Evolutionary conservation across 2,888 invertebrate genomes (phyloP).

Genomic region (Drosophila mimetica): DNA sequence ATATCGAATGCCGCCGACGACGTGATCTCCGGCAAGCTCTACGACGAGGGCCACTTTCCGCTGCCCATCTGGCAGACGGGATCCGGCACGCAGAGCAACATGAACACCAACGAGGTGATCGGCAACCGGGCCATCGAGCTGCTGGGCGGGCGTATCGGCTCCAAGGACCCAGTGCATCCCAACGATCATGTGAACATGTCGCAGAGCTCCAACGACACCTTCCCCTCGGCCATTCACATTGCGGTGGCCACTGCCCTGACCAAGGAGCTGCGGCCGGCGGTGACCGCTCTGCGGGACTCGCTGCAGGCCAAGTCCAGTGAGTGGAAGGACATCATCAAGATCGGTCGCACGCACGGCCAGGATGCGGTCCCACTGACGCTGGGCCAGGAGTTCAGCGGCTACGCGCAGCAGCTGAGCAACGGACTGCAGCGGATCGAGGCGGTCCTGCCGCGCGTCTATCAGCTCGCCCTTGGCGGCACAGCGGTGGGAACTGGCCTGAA

Average conservation of each 20-base stretch:
- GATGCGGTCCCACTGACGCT: constrained; percentile 3
- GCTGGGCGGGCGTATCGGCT: not conserved
- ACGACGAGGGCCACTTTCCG: constrained; percentile 8
- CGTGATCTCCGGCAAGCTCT: constrained; percentile 7
- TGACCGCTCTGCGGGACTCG: not conserved
- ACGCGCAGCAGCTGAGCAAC: constrained; percentile 6
- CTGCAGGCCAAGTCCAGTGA: not conserved
- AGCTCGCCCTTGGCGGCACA: not conserved
- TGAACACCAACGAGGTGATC: constrained; percentile 12
- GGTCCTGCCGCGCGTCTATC: constrained; percentile 7
- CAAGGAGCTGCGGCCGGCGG: constrained; percentile 2
- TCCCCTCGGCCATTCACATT: constrained; percentile 12
- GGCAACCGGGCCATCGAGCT: constrained; percentile 3
- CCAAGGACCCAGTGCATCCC: constrained; percentile 5
- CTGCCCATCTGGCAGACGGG: constrained; percentile 12
- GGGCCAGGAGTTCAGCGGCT: constrained; percentile 10
- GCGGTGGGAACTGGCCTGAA: constrained; percentile 5
- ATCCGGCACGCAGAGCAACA: constrained; percentile 7
- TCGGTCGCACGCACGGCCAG: constrained; percentile 6
- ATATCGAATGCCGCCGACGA: constrained; percentile 8
- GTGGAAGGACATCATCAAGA: constrained; percentile 10
- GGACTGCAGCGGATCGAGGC: constrained; percentile 1
- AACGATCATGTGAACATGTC: constrained; percentile 10
- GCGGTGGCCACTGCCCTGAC: constrained; percentile 8
- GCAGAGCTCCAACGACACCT: constrained; percentile 13